A percentile compares a stretch with the other conserved stretches of the same genome.
Conservation (phyloP, 2,113 vertebrate genomes). For the Picathartes gymnocephalus region DNA sequence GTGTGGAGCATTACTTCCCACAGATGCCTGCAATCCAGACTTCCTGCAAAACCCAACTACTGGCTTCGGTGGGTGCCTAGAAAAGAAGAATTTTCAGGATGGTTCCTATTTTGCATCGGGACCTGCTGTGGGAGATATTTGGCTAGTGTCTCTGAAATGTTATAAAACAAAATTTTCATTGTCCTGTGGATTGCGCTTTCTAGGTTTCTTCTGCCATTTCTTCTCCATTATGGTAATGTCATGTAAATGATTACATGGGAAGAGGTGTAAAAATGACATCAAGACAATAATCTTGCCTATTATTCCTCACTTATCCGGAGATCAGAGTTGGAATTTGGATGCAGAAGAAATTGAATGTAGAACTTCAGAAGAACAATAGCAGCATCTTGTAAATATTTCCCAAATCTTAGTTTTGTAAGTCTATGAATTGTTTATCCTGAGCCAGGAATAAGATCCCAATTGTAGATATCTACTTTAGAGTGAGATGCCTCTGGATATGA, state of each 20-base stretch:
- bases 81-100: background rate
- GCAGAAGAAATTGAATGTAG: background rate
- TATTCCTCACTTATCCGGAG: background rate
- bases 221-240: background rate
- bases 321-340: background rate
- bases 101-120: background rate
- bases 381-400: background rate
- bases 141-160: background rate
- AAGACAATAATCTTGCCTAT: background rate
- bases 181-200: background rate
- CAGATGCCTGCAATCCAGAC: background rate
- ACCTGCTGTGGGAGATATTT: background rate
- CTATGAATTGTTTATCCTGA: background rate
- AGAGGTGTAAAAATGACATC: background rate
- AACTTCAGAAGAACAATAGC: background rate
- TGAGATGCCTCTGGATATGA: background rate
- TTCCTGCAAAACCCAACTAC: background rate
- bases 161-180: background rate
- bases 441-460: background rate
- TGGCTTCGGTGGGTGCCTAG: background rate
- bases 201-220: background rate
- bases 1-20: background rate
- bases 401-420: background rate
- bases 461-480: background rate
- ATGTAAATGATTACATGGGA: background rate